Base-by-base conservation (phyloP, 2,113 vertebrate genomes). In the Donacobius atricapilla region DNA sequence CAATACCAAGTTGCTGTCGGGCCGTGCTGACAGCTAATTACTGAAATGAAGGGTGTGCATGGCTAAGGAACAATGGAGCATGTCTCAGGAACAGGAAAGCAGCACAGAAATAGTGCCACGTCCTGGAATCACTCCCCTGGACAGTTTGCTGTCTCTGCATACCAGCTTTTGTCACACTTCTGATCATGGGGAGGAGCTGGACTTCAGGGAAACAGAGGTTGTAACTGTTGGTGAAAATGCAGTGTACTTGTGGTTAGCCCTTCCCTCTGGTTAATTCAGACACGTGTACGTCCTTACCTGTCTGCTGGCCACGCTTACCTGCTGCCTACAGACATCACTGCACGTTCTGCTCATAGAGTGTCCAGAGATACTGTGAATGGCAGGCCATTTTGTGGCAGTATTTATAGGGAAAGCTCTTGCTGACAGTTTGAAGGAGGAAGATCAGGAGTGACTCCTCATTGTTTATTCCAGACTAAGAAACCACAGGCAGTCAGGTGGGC, bases 1-100 rank as follows among this genome's bases (percentile, higher is more conserved):
- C 98, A 99, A 98, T 98, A 95, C 98, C 98, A 99, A 99, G 98
- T 99, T 99, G 99, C 99, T 99, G 98, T 98, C 98, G 98, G 98
- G 98, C 98, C 96, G 97, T 96, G 98, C 98, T 99, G 99, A 99
- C 99, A 99, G 99, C 99, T 99, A 99, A 99, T 99, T 99, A 99
- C 99, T 98, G 98, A 98, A 99, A 98, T 99, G 98, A 99, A 98
- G 98, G 97, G 98, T 98, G 98, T 98, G 98, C 98, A 98, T 97
- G 98, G 96, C 98, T 98, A 98, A 98, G 98, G 98, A 99, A 99
- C 99, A 99, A 98, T 98, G 98, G 98, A 98, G 97, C 98, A 97
- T 95, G 97, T 97, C 97, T 96, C 97, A 96, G 97, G 85, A 94
- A 61, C 94, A 61, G 94, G 95, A 92, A 90, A 66, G 97, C 96